Evolutionary conservation across 2,797 vertebrate genomes (phyloP).

Genomic region (Phrynocephalus forsythii): DNA sequence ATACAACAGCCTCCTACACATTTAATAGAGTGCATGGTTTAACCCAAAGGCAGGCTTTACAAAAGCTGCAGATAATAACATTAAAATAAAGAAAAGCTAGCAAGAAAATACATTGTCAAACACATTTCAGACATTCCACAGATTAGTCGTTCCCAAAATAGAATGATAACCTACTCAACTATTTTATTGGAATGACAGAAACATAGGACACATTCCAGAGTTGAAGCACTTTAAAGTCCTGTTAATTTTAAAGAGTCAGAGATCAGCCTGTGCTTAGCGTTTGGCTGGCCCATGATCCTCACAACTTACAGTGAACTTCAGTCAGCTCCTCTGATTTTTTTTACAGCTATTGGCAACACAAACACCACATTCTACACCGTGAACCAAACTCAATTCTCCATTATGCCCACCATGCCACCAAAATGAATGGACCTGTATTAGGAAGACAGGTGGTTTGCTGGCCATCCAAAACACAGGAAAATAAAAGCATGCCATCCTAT

Average conservation of each 20-base stretch:
- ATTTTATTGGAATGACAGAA: conserved; percentile 3
- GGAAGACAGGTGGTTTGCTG: background rate
- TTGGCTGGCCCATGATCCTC: background rate
- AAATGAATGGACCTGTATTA: background rate
- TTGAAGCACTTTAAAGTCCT: conserved; percentile 2
- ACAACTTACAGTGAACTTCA: background rate
- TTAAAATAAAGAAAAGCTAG: background rate
- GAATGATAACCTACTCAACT: background rate
- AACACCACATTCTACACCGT: conserved; percentile 1
- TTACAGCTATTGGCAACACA: background rate
- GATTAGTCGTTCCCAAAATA: background rate
- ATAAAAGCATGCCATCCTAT: background rate
- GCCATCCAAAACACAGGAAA: background rate
- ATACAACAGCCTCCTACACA: background rate
- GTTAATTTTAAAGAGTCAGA: background rate
- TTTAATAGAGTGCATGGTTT: background rate
- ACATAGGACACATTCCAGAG: background rate
- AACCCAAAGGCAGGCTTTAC: background rate
- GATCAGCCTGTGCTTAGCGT: background rate
- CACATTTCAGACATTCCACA: conserved; percentile 2
- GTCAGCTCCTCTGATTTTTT: conserved; percentile 3
- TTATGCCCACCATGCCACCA: background rate
- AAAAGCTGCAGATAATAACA: background rate
- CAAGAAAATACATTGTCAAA: background rate
- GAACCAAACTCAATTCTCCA: conserved; percentile 2